phyloP scores from a whole-genome alignment of 2,113 vertebrate species.

The Neodon shergylaensis region DNA sequence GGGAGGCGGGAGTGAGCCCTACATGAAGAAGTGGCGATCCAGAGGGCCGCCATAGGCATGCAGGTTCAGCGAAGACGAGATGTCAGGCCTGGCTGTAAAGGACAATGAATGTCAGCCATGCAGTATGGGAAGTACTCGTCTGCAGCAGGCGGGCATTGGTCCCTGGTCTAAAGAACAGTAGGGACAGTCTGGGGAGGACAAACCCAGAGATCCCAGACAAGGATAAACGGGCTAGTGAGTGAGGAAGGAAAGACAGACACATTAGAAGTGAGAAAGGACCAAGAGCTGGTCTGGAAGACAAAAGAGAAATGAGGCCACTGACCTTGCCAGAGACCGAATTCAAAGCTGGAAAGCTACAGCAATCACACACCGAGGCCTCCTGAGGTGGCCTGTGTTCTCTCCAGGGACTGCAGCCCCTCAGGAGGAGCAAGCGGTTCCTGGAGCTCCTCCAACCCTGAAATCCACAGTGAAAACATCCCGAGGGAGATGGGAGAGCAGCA shows the following conservation, averaged over 20 bases:
- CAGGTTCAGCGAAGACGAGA: neutral
- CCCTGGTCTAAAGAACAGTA: neutral
- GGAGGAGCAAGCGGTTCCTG: too few species aligned
- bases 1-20: neutral
- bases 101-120: neutral
- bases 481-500: neutral
- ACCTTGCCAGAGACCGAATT: neutral
- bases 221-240: rapidly evolving
- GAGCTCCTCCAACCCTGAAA: too few species aligned
- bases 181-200: neutral
- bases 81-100: neutral
- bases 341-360: neutral
- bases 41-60: neutral
- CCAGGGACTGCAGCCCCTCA: too few species aligned
- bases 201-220: neutral
- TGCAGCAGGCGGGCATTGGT: too few species aligned
- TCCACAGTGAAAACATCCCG: neutral
- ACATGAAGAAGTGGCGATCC: neutral
- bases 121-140: rapidly evolving
- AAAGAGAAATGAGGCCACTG: neutral
- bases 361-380: neutral
- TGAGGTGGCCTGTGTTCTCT: neutral
- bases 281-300: neutral
- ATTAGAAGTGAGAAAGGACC: neutral
- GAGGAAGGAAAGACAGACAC: neutral